Conservation (phyloP, 2,888 invertebrate species). For the Eurois occulta region DNA sequence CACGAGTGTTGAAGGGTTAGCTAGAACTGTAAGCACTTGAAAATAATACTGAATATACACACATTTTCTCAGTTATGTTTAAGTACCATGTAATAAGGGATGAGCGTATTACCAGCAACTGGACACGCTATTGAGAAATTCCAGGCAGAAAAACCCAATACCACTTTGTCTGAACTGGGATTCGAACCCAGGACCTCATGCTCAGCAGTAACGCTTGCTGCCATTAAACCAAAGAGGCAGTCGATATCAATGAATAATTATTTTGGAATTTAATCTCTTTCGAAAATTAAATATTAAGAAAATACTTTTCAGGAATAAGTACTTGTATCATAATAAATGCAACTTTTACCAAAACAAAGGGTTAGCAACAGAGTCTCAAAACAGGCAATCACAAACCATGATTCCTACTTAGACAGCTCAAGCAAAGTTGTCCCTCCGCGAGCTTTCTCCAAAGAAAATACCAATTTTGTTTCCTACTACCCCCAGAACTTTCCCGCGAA, state of each 20-base stretch:
- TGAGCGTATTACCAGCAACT: too few species aligned
- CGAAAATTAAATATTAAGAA: too few species aligned
- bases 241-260: not conserved
- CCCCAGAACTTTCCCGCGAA: conserved; percentile 70
- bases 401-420: conserved; percentile 47
- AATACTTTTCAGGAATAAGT: too few species aligned
- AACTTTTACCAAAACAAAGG: conserved; percentile 26
- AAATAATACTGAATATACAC: too few species aligned
- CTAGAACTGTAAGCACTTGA: too few species aligned
- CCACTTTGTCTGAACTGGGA: not conserved
- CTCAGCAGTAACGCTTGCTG: not conserved
- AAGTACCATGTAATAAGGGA: too few species aligned
- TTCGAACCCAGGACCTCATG: not conserved
- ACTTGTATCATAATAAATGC: not conserved
- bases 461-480: conserved; percentile 72
- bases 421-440: conserved; percentile 48
- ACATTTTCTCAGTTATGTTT: too few species aligned
- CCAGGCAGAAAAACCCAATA: not conserved
- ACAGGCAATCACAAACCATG: conserved; percentile 43
- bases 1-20: too few species aligned
- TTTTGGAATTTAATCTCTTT: not conserved
- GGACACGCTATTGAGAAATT: too few species aligned
- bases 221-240: too few species aligned
- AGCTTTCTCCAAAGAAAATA: conserved; percentile 66
- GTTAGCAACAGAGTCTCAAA: conserved; percentile 13